Evolutionary conservation across 1,140 invertebrate species (phyloP).

Genomic region (Sycophila sp.): DNA sequence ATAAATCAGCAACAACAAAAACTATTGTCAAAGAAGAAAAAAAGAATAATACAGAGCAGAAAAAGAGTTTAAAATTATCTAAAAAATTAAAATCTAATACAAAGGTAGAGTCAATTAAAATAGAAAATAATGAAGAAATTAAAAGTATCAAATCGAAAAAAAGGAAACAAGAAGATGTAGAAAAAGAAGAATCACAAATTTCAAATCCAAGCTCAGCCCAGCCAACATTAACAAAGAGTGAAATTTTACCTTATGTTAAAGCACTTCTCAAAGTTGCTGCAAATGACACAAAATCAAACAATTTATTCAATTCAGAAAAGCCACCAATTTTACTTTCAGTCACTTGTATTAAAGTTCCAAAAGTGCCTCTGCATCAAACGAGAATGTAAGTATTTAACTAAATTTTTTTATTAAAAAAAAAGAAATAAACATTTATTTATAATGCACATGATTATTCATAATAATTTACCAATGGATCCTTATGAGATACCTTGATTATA

Average conservation of each 20-base stretch:
- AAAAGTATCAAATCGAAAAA: constrained; percentile 21
- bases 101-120: background rate
- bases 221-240: constrained; percentile 33
- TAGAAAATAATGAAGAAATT: constrained; percentile 2
- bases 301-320: constrained; percentile 55
- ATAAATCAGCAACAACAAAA: background rate
- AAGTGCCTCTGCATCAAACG: constrained; percentile 55
- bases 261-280: constrained; percentile 47
- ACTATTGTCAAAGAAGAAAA: background rate
- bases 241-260: constrained; percentile 49
- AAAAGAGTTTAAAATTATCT: background rate
- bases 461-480: constrained; percentile 61
- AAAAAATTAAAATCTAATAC: background rate
- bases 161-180: background rate
- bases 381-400: constrained; percentile 60
- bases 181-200: background rate
- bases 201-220: too few relatives aligned
- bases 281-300: constrained; percentile 48
- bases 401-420: background rate
- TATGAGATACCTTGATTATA: constrained; percentile 59
- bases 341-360: constrained; percentile 64
- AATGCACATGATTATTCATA: constrained; percentile 53
- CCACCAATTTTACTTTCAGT: constrained; percentile 62
- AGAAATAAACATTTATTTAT: too few relatives aligned
- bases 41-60: background rate